A percentile compares a stretch with the other conserved stretches of the same genome.
Evolutionary conservation across 2,797 vertebrate species (phyloP).

Genomic region (Leuciscus waleckii): DNA sequence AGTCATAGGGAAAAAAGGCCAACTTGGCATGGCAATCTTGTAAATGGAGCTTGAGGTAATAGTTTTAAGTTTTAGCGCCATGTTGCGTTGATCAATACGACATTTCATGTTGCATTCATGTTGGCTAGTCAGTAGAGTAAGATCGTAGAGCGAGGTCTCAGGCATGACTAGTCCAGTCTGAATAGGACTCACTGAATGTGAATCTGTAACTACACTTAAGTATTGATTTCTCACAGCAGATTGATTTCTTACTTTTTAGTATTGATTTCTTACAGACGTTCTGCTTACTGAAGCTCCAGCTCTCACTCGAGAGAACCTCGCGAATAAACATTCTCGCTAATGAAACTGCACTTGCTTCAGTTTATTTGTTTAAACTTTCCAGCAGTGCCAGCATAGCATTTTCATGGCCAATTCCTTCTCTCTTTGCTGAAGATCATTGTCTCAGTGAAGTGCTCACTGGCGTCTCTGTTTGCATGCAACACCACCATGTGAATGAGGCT

Average conservation of each 20-base stretch:
- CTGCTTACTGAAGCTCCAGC: background rate
- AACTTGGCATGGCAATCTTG: too few species aligned
- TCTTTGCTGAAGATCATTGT: conserved; percentile 26
- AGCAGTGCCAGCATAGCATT: background rate
- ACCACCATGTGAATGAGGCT: conserved; percentile 14
- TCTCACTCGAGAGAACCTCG: background rate
- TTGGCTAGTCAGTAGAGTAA: too few species aligned
- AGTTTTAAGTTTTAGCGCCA: too few species aligned
- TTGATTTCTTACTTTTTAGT: background rate
- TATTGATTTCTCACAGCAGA: background rate
- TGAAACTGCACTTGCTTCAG: background rate
- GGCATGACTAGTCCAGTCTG: background rate
- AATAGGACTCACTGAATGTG: background rate
- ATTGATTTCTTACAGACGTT: background rate
- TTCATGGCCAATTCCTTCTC: background rate
- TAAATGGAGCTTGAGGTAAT: too few species aligned
- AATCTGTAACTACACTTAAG: conserved; percentile 6
- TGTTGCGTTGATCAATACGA: too few species aligned
- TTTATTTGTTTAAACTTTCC: background rate
- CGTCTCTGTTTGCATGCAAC: conserved; percentile 34
- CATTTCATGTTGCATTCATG: too few species aligned
- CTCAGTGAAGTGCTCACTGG: conserved; percentile 26
- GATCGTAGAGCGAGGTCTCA: too few species aligned
- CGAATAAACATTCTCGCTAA: background rate
- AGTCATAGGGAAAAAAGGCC: too few species aligned